Percentiles rank a stretch among this genome's conserved stretches.
phyloP scores from a whole-genome alignment of 2,113 vertebrate genomes.

The Paramormyrops kingsleyae region DNA sequence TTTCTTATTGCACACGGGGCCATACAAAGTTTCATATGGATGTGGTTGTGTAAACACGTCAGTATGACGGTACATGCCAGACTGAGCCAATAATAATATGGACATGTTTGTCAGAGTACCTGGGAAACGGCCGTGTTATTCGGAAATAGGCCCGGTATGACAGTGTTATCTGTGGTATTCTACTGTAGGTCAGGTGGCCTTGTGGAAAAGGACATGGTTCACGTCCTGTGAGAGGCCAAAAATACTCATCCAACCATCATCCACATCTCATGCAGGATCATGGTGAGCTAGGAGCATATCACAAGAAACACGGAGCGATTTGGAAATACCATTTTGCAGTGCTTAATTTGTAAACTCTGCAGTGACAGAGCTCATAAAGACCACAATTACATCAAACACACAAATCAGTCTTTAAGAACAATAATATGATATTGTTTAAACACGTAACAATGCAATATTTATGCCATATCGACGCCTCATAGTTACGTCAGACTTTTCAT shows the following conservation, averaged over 20 bases:
- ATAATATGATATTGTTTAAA: background rate
- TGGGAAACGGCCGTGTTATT: background rate
- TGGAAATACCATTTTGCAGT: background rate
- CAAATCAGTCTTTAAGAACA: background rate
- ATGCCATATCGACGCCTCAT: background rate
- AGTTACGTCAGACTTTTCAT: background rate
- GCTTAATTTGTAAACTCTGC: background rate
- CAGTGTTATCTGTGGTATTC: background rate
- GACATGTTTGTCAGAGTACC: background rate
- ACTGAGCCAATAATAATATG: background rate
- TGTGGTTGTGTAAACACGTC: background rate
- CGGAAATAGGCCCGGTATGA: background rate
- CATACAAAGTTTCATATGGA: background rate
- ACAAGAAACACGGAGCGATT: background rate
- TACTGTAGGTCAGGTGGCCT: background rate
- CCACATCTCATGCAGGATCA: background rate
- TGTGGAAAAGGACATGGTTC: background rate
- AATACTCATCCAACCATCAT: background rate
- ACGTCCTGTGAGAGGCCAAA: background rate
- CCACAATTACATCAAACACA: background rate
- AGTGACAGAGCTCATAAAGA: background rate
- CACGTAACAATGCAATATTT: background rate
- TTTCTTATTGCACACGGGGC: background rate
- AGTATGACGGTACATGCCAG: background rate
- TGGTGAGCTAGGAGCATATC: background rate